Percentiles rank a stretch among this genome's conserved stretches.
Conservation (phyloP, 2,888 invertebrate genomes). For the Drosophila nr. fundita region DNA sequence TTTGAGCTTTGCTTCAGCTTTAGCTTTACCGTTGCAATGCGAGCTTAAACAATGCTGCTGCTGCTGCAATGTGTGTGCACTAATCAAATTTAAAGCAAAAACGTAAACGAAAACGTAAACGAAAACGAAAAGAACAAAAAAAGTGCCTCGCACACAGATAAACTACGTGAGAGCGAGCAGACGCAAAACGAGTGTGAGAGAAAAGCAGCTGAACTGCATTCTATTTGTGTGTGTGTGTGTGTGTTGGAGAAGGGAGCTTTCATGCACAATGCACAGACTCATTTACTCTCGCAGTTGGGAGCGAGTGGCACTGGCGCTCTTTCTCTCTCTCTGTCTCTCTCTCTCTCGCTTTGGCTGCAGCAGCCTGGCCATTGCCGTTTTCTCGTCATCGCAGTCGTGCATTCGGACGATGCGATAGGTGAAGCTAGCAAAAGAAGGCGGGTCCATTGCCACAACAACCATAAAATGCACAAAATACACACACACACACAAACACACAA, state of each 20-base stretch:
- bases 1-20: conserved; percentile 17
- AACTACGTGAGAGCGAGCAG: conserved; percentile 34
- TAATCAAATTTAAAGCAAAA: conserved; percentile 67
- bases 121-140: conserved; percentile 32
- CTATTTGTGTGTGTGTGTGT: conserved; percentile 10
- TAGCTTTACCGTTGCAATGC: conserved; percentile 36
- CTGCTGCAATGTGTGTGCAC: conserved; percentile 39
- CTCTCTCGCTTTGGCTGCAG: conserved; percentile 39
- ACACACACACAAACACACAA: conserved; percentile 26
- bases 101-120: conserved; percentile 31
- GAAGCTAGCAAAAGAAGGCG: conserved; percentile 80
- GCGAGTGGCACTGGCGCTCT: conserved; percentile 30
- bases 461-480: conserved; percentile 67
- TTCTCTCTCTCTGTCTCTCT: conserved; percentile 16
- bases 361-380: conserved; percentile 32
- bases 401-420: conserved; percentile 78
- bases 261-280: conserved; percentile 12
- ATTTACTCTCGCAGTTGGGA: conserved; percentile 8
- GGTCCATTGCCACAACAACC: conserved; percentile 83
- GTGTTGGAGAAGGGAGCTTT: conserved; percentile 7
- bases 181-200: conserved; percentile 19
- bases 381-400: conserved; percentile 58
- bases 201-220: conserved; percentile 27
- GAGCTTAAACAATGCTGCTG: conserved; percentile 42
- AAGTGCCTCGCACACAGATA: conserved; percentile 35